A percentile compares a stretch with the other conserved stretches of the same genome.
Evolutionary conservation across 2,113 vertebrate species (phyloP).

Genomic region (Phalacrocorax carbo): DNA sequence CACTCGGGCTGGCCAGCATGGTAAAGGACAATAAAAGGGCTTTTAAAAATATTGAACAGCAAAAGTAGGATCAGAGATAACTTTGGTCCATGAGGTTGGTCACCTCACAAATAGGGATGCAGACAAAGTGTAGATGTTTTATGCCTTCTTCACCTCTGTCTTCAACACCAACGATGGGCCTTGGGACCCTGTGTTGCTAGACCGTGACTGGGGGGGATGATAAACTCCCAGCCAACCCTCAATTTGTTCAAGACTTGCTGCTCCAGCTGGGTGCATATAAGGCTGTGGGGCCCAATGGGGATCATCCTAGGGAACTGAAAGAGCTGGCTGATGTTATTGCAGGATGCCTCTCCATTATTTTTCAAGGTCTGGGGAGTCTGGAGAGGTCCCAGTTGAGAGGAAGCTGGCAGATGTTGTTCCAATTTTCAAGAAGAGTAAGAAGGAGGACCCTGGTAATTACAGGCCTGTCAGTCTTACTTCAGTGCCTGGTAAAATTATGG

Average conservation of each 20-base stretch:
- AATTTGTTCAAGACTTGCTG: background rate
- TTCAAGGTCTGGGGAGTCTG: background rate
- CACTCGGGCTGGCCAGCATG: too few species aligned
- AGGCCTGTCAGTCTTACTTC: background rate
- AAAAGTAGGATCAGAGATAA: too few species aligned
- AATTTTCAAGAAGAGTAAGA: background rate
- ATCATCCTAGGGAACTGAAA: background rate
- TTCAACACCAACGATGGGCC: background rate
- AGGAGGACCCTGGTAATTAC: background rate
- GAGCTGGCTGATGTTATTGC: too few species aligned
- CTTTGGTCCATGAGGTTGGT: background rate
- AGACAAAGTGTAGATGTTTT: background rate
- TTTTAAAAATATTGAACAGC: too few species aligned
- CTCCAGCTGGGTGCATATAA: background rate
- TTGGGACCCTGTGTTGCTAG: background rate
- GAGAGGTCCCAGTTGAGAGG: background rate
- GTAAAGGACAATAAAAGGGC: too few species aligned
- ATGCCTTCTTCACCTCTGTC: background rate
- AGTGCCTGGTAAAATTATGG: background rate
- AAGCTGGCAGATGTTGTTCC: background rate
- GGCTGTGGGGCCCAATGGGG: background rate
- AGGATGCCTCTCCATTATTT: background rate
- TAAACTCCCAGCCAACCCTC: background rate
- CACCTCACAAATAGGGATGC: background rate
- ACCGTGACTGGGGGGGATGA: background rate